phyloP scores from a whole-genome alignment of 2,888 invertebrate species.

The Papilio demoleus region DNA sequence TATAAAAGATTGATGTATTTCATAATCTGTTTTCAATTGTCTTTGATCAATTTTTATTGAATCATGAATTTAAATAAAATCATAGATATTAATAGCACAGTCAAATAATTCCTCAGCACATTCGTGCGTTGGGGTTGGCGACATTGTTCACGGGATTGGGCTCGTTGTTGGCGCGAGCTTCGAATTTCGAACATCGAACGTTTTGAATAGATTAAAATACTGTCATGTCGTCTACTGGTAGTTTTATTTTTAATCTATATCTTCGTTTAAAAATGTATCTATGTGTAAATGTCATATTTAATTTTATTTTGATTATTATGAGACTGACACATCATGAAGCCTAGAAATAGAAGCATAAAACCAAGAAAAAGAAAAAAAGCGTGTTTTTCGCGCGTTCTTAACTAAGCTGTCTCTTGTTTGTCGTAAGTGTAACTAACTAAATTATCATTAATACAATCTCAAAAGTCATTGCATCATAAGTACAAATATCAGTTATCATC shows the following conservation, averaged over 20 bases:
- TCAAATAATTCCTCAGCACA: conserved; percentile 31
- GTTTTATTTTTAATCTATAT: conserved; percentile 10
- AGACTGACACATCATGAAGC: too few relatives aligned
- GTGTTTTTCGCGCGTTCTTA: too few relatives aligned
- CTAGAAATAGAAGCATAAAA: too few relatives aligned
- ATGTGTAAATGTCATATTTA: too few relatives aligned
- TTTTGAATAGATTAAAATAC: conserved; percentile 55
- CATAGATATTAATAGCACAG: conserved; percentile 30
- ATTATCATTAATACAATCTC: neutral
- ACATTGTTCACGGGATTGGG: conserved; percentile 59
- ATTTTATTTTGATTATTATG: too few relatives aligned
- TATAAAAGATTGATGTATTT: too few relatives aligned
- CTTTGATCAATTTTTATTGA: neutral
- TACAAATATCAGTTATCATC: neutral
- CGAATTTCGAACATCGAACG: conserved; percentile 57
- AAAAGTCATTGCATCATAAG: neutral
- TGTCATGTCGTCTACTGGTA: neutral
- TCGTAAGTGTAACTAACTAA: neutral
- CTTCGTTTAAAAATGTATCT: neutral
- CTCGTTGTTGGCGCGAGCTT: conserved; percentile 60
- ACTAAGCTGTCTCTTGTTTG: neutral
- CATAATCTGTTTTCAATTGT: neutral
- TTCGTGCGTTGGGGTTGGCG: conserved; percentile 53
- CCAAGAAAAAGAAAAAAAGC: too few relatives aligned
- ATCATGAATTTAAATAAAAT: conserved; percentile 10